Base-by-base conservation (phyloP, 2,113 vertebrate species). In the Alaudala cheleensis region DNA sequence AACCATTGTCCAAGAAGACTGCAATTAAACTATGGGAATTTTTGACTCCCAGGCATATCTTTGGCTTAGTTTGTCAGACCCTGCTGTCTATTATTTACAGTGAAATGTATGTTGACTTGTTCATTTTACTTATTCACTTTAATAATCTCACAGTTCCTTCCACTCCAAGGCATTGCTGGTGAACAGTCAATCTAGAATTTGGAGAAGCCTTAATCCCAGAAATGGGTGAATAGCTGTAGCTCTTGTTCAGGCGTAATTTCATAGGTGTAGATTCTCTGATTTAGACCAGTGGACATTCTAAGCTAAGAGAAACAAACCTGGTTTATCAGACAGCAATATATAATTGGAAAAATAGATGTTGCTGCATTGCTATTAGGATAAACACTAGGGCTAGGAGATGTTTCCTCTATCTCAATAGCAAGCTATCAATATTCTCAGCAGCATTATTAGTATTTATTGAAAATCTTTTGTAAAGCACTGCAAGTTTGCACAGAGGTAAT, bases 391-490 rank as follows among this genome's bases (percentile, higher is more conserved):
- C 60, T 80, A 50, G 81, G 54, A 69, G 33, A 54, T 37, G 22
- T 72, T 94, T 84, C 34, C 76, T 93, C 14, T 53, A 2, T 71
- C 53, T 90, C 56, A 81, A 57, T 72, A 88, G 47, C 69, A 95
- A 71, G 40, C 67, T 83, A 86, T 93, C 85, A 81, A 93, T 96
- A 94, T 88, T 96, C 81, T 86, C 85, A 96, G 85, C 64, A 92
- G 61, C n/a, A 80, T 87, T 96, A 93, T 92, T 93, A 78, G 82
- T 81, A 94, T 93, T 93, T 95, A 90, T 95, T 86, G 90, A 83
- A 90, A 92, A 83, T 86, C 64, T 92, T 86, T 85, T 73, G 71
- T 92, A 64, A 90, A 86, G 79, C 31, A 22, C 49, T 56, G 49
- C 56, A 74, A 88, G 88, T 88, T 95, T 93, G 24, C 67, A 50